Evolutionary conservation across 1,140 invertebrate species (phyloP).

Genomic region (Caligus rogercresseyi): DNA sequence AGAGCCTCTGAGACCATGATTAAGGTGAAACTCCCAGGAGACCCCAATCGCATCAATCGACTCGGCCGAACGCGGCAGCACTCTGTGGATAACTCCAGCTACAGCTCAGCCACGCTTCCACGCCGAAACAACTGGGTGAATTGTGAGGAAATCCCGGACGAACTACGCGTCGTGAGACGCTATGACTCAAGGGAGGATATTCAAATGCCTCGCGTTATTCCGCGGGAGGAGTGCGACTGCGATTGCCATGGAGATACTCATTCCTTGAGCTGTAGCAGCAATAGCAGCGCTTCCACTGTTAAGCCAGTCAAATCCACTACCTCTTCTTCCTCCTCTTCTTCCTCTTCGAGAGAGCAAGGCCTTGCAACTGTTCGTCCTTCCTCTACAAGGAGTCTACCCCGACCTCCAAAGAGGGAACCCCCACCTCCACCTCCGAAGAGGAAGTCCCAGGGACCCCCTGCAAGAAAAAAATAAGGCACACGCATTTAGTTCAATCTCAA

Average conservation of each 20-base stretch:
- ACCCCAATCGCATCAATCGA: neutral
- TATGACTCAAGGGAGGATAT: neutral
- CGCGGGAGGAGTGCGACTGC: neutral
- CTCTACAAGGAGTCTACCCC: neutral
- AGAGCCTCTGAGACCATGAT: neutral
- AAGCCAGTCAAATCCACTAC: neutral
- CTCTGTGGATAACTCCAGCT: neutral
- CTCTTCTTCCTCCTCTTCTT: neutral
- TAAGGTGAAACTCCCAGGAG: conserved; percentile 9
- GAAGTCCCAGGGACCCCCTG: neutral
- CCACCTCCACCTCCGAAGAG: neutral
- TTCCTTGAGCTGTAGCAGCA: neutral
- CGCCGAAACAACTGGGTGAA: conserved; percentile 6
- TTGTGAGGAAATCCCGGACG: conserved; percentile 7
- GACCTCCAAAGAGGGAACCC: neutral
- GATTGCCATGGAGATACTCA: conserved; percentile 4
- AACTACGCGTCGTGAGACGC: neutral
- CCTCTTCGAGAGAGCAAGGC: neutral
- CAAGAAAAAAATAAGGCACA: too few relatives aligned
- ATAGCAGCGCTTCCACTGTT: neutral
- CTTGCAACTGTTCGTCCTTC: neutral
- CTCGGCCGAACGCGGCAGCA: too few relatives aligned
- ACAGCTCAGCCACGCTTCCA: neutral
- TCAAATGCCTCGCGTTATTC: neutral
- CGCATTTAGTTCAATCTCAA: too few relatives aligned